A percentile compares a stretch with the other conserved stretches of the same genome.
These are phyloP conservation scores for Metellina segmentata DNA, from an alignment of 2,888 invertebrate genomes.

Conservation along the genomic window DNA sequence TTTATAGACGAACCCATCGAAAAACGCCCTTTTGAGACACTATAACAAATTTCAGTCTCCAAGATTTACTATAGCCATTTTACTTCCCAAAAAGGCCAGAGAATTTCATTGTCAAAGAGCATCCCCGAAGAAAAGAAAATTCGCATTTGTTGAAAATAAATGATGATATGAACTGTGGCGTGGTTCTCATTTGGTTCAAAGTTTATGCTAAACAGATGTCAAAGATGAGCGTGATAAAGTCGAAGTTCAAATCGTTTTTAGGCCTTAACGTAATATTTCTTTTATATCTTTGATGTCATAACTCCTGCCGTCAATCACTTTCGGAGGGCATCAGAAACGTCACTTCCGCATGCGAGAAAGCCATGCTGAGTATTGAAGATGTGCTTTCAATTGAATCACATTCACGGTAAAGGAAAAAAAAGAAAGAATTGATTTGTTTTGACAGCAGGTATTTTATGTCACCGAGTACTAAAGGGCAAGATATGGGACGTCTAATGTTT, in stretches of 20 bases:
- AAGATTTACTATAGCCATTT: neutral
- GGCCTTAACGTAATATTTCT: constrained; percentile 48
- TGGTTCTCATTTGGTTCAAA: constrained; percentile 45
- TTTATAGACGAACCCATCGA: too few species aligned
- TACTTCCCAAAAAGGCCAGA: neutral
- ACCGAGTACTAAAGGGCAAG: constrained; percentile 14
- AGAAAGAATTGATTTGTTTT: constrained; percentile 36
- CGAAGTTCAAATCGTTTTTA: constrained; percentile 61
- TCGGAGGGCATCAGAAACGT: constrained; percentile 13
- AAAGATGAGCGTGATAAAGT: constrained; percentile 63
- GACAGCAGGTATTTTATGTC: constrained; percentile 52
- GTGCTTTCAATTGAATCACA: constrained; percentile 51
- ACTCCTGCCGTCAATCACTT: constrained; percentile 58
- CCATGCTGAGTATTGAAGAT: constrained; percentile 36
- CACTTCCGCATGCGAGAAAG: constrained; percentile 30
- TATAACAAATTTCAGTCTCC: neutral
- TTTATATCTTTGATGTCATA: constrained; percentile 56
- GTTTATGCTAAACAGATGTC: constrained; percentile 68
- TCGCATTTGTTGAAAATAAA: constrained; percentile 36
- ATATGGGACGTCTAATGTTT: neutral
- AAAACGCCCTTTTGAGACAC: neutral
- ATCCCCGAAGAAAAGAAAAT: constrained; percentile 1
- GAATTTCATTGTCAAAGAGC: neutral
- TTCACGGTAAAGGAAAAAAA: constrained; percentile 15
- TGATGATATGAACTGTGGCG: constrained; percentile 38